Evolutionary conservation across 2,113 vertebrate species (phyloP).

Genomic region (Protobothrops mucrosquamatus): DNA sequence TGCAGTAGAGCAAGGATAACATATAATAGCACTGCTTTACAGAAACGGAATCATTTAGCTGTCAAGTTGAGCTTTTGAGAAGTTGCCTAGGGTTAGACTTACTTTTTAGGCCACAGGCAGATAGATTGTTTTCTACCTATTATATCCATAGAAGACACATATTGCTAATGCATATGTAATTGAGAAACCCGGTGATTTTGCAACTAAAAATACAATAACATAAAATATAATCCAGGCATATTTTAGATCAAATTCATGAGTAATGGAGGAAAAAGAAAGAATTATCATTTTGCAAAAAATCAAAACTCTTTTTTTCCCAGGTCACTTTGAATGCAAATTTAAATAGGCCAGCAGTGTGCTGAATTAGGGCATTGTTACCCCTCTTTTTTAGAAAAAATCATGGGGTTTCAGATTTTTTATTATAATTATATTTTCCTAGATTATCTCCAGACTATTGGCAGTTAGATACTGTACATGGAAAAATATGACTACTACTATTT

Average conservation of each 20-base stretch:
- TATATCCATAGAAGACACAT: neutral
- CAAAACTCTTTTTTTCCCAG: too few relatives aligned
- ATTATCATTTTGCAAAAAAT: neutral
- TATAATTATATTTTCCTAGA: neutral
- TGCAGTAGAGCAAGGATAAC: neutral
- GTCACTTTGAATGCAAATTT: neutral
- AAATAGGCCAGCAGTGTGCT: neutral
- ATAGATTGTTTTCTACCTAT: neutral
- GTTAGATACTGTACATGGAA: neutral
- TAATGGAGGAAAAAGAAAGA: neutral
- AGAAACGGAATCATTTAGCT: neutral
- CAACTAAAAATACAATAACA: neutral
- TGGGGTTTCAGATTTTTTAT: neutral
- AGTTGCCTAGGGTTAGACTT: neutral
- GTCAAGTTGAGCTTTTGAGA: neutral
- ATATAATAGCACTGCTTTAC: neutral
- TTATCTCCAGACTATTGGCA: neutral
- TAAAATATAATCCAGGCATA: neutral
- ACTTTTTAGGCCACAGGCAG: neutral
- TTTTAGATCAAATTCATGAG: neutral
- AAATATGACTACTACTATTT: neutral
- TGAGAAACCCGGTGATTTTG: neutral
- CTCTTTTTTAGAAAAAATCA: neutral
- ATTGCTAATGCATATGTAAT: neutral
- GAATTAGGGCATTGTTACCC: neutral